A percentile compares a stretch with the other conserved stretches of the same genome.
Conservation (phyloP, 2,888 invertebrate genomes). For the Dendrolimus pini region DNA sequence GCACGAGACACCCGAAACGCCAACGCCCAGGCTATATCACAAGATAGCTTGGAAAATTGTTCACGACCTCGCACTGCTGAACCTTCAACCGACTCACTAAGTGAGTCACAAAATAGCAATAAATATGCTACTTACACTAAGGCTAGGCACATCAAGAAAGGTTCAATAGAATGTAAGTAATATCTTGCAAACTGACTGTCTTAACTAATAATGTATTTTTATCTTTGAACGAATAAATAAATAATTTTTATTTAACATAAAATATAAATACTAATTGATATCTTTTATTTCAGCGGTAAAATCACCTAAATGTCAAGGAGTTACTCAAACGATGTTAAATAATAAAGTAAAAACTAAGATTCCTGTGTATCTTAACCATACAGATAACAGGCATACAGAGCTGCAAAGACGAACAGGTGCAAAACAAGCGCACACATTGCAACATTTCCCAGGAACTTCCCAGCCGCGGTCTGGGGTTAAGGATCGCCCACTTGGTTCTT, state of each 20-base stretch:
- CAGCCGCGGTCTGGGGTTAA: slow-evolving; percentile 3
- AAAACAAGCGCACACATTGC: not conserved
- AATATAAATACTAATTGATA: not conserved
- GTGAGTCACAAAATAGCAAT: slow-evolving; percentile 52
- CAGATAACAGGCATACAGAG: slow-evolving; percentile 10
- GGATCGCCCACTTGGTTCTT: slow-evolving; percentile 30
- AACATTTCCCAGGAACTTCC: not conserved
- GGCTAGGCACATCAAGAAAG: slow-evolving; percentile 35
- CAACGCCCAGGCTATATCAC: slow-evolving; percentile 55
- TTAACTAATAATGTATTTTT: too few relatives aligned
- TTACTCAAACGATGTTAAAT: slow-evolving; percentile 8
- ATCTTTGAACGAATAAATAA: not conserved
- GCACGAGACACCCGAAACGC: slow-evolving; percentile 38
- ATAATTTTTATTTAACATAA: not conserved
- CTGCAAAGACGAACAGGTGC: slow-evolving; percentile 3
- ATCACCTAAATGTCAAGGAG: slow-evolving; percentile 19
- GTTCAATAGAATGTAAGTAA: slow-evolving; percentile 45
- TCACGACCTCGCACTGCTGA: slow-evolving; percentile 63
- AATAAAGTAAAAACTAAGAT: slow-evolving; percentile 45
- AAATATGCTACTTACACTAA: slow-evolving; percentile 63
- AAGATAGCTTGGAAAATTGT: slow-evolving; percentile 65
- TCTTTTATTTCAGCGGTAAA: slow-evolving; percentile 28
- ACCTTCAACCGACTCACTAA: slow-evolving; percentile 64
- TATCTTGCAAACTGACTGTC: not conserved
- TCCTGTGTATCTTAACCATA: slow-evolving; percentile 40